phyloP scores from a whole-genome alignment of 2,888 invertebrate species.

The Cabera pusaria region DNA sequence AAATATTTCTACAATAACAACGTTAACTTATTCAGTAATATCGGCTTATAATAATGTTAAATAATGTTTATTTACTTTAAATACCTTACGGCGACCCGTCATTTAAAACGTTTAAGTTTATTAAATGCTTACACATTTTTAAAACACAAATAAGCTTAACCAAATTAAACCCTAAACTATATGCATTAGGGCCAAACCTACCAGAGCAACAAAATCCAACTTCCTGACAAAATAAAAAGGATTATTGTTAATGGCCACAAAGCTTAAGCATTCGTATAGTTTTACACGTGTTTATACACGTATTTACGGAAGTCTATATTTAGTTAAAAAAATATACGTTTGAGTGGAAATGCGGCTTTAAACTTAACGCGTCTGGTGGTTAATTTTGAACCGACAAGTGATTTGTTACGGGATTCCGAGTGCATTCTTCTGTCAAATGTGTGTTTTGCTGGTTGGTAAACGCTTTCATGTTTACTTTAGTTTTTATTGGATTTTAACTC shows the following conservation, averaged over 20 bases:
- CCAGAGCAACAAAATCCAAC: slow-evolving; percentile 22
- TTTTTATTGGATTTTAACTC: too few species aligned
- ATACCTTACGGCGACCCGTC: slow-evolving; percentile 48
- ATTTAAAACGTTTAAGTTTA: slow-evolving; percentile 64
- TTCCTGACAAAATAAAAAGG: slow-evolving; percentile 57
- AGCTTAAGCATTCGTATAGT: slow-evolving; percentile 51
- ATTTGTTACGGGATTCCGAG: slow-evolving; percentile 50
- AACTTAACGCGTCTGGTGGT: slow-evolving; percentile 51
- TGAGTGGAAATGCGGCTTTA: slow-evolving; percentile 40
- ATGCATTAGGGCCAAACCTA: slow-evolving; percentile 31
- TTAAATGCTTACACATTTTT: slow-evolving; percentile 55
- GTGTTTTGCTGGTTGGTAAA: slow-evolving; percentile 31
- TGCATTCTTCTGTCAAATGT: slow-evolving; percentile 48
- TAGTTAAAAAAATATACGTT: slow-evolving; percentile 33
- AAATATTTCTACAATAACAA: too few species aligned
- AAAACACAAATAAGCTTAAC: slow-evolving; percentile 26
- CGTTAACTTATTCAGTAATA: slow-evolving; percentile 26
- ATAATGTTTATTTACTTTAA: slow-evolving; percentile 61
- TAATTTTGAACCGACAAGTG: slow-evolving; percentile 57
- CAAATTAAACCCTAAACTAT: slow-evolving; percentile 45
- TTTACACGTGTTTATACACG: slow-evolving; percentile 62
- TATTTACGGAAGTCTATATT: slow-evolving; percentile 51
- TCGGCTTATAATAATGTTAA: slow-evolving; percentile 53
- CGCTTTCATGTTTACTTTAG: slow-evolving; percentile 14
- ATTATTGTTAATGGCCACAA: slow-evolving; percentile 65